Percentiles rank a stretch among this genome's conserved stretches.
These are phyloP conservation scores for Probosciger aterrimus DNA, from an alignment of 2,113 vertebrate genomes.

Conservation along the genomic window DNA sequence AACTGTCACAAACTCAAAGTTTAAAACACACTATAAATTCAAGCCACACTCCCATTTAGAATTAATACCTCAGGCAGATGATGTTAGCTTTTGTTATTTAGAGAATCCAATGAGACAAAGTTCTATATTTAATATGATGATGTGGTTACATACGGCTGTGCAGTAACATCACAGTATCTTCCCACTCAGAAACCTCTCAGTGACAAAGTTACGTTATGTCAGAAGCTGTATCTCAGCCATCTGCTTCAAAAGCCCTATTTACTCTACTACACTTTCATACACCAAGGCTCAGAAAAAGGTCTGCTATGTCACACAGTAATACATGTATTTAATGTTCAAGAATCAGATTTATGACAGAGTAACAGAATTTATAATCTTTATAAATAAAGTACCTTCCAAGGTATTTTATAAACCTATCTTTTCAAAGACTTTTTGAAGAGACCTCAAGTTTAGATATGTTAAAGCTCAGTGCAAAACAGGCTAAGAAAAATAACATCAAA, in stretches of 20 bases:
- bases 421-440: neutral
- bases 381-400: neutral
- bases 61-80: neutral
- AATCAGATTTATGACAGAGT: neutral
- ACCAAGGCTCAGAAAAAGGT: neutral
- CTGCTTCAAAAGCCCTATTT: neutral
- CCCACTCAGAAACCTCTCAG: neutral
- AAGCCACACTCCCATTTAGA: conserved; percentile 9
- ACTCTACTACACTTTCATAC: neutral
- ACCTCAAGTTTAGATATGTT: neutral
- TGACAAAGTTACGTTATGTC: neutral
- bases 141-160: neutral
- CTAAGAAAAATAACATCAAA: neutral
- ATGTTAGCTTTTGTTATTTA: conserved; percentile 27
- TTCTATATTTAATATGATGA: conserved; percentile 29
- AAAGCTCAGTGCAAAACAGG: neutral
- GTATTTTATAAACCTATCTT: neutral
- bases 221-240: neutral
- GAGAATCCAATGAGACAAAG: neutral
- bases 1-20: neutral
- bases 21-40: neutral
- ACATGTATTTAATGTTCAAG: neutral
- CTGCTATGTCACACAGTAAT: neutral
- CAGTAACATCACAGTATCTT: neutral
- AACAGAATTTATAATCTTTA: neutral